Conservation (phyloP, 2,113 vertebrate genomes). For the Cavia aperea region DNA sequence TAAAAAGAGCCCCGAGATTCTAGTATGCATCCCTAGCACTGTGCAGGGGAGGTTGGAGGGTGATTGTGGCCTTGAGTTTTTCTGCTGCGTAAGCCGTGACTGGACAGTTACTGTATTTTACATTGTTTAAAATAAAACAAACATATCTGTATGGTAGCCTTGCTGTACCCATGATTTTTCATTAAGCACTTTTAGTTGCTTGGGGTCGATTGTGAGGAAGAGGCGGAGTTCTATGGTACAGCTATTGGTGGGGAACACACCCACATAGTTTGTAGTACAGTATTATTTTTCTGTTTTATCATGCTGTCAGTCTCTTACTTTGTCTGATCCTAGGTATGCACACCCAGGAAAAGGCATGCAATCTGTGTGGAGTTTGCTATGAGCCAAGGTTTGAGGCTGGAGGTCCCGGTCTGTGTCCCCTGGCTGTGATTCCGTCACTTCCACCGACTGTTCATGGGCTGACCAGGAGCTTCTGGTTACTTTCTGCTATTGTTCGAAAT, state of each 20-base stretch:
- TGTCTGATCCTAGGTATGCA: background rate
- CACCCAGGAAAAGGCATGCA: background rate
- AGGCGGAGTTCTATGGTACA: background rate
- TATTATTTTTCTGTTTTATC: background rate
- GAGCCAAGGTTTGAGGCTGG: background rate
- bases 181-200: background rate
- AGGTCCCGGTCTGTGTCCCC: background rate
- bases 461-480: background rate
- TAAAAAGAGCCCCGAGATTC: background rate
- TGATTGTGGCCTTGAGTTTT: conserved; percentile 42
- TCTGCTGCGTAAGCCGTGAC: background rate
- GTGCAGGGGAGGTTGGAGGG: background rate
- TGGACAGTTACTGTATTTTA: background rate
- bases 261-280: background rate
- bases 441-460: background rate
- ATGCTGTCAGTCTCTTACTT: background rate
- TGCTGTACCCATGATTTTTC: background rate
- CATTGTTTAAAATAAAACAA: background rate
- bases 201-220: background rate
- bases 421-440: background rate
- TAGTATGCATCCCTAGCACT: background rate
- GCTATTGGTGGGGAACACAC: background rate
- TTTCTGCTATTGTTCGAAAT: background rate
- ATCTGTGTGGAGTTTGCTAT: background rate
- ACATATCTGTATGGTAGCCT: background rate